Conservation (phyloP, 35 echinoderm and acorn worm species). For the Apostichopus californicus region DNA sequence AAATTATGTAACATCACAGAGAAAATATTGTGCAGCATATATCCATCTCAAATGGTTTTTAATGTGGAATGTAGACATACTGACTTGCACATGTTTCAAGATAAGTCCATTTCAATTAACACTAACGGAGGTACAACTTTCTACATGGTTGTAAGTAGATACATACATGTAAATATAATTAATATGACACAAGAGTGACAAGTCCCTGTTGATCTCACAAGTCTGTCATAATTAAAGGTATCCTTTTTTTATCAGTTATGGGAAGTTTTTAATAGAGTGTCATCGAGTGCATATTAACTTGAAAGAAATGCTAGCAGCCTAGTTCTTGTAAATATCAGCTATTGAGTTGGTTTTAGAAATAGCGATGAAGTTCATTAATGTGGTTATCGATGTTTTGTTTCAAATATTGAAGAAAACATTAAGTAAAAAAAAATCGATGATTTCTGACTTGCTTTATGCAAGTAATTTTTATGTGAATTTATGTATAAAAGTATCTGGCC, state of each 20-base stretch:
- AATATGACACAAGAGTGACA: neutral
- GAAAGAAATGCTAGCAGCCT: neutral
- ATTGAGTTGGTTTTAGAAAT: neutral
- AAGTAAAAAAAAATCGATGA: neutral
- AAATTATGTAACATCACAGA: no score
- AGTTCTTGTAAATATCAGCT: no score
- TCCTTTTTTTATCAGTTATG: slow-evolving; percentile 20
- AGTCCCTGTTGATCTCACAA: neutral
- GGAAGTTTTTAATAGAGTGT: slow-evolving; percentile 24
- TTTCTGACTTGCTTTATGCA: no score
- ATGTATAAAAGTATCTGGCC: no score
- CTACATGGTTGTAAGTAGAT: no score
- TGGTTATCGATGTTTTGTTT: neutral
- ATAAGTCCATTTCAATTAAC: no score
- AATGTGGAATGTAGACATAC: no score
- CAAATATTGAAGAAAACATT: neutral
- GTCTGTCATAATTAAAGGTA: slow-evolving; percentile 15
- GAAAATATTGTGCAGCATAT: no score
- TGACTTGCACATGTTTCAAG: no score
- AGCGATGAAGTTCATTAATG: neutral
- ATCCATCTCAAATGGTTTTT: no score
- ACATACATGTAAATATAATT: neutral
- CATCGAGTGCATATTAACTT: neutral
- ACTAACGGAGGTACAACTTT: no score
- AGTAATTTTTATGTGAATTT: no score